phyloP scores from a whole-genome alignment of 2,797 vertebrate species.

The Enteromius trimaculatus region DNA sequence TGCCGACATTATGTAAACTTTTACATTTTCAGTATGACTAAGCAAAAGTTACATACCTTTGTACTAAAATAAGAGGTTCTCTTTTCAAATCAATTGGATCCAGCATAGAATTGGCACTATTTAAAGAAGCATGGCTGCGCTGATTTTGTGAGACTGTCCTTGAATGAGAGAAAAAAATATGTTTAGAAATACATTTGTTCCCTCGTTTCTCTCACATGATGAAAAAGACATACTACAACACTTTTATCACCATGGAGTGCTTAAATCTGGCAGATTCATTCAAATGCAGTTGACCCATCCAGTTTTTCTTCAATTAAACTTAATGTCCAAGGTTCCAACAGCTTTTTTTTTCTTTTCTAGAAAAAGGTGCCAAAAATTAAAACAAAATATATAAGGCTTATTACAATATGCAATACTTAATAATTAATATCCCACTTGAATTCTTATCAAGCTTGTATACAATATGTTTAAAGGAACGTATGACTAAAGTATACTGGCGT shows the following conservation, averaged over 20 bases:
- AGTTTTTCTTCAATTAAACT: background rate
- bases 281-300: background rate
- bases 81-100: constrained; percentile 16
- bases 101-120: constrained; percentile 43
- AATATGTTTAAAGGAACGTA: background rate
- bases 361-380: background rate
- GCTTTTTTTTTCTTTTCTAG: background rate
- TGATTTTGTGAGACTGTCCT: constrained; percentile 19
- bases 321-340: background rate
- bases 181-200: background rate
- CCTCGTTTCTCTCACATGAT: background rate
- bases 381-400: background rate
- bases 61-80: background rate
- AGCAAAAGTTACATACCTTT: background rate
- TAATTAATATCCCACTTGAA: background rate
- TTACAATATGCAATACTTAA: background rate
- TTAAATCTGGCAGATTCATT: background rate
- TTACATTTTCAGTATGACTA: background rate
- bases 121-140: constrained; percentile 37
- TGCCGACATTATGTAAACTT: background rate
- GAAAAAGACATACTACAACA: background rate
- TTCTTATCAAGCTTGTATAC: background rate
- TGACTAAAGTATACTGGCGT: background rate
- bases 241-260: background rate
- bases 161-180: constrained; percentile 4